Conservation (phyloP, 2,113 vertebrate species). For the Oceanites oceanicus region DNA sequence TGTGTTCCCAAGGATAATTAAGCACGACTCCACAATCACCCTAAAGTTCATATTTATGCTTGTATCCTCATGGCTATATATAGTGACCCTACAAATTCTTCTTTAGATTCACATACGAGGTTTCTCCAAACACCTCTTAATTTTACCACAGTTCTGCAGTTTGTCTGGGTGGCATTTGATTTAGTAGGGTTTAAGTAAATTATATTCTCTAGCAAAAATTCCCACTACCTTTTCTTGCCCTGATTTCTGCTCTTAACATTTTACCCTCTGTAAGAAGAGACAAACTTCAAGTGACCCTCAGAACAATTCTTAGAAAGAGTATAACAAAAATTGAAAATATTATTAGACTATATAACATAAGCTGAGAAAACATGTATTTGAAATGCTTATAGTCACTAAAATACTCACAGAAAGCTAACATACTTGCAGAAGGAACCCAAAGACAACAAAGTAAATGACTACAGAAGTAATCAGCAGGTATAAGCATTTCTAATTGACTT, state of each 20-base stretch:
- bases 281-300: background rate
- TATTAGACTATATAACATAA: background rate
- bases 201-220: background rate
- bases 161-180: background rate
- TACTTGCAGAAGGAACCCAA: background rate
- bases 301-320: background rate
- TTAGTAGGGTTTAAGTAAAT: background rate
- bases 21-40: background rate
- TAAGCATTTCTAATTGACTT: background rate
- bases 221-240: background rate
- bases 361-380: background rate
- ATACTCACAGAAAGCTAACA: background rate
- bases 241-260: background rate
- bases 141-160: background rate
- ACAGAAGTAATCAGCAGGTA: background rate
- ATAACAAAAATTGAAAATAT: background rate
- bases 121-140: background rate
- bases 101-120: background rate
- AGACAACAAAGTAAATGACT: background rate
- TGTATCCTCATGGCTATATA: background rate
- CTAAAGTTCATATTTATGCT: background rate
- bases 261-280: background rate
- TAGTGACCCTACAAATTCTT: background rate
- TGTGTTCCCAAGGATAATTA: background rate
- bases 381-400: background rate